Percentiles rank a stretch among this genome's conserved stretches.
These are phyloP conservation scores for Eulemur mongoz DNA, from an alignment of 2,797 vertebrate genomes.

Conservation along the genomic window DNA sequence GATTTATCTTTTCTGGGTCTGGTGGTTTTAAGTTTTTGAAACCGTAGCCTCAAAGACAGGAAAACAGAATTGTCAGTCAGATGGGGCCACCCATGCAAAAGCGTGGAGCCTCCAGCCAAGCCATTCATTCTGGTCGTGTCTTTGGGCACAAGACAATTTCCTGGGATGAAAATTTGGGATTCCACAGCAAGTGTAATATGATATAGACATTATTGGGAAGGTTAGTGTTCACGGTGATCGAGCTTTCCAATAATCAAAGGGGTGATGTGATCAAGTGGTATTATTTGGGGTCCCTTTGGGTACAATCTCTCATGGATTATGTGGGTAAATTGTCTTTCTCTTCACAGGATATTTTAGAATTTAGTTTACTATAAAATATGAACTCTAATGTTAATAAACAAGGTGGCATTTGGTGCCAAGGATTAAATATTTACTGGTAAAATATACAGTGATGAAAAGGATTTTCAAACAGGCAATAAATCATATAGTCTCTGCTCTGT, in stretches of 20 bases:
- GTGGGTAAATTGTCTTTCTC: slow-evolving; percentile 48
- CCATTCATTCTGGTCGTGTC: slow-evolving; percentile 44
- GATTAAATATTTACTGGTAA: slow-evolving; percentile 82
- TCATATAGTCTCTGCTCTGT: slow-evolving; percentile 62
- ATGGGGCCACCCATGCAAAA: slow-evolving; percentile 66
- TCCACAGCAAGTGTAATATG: slow-evolving; percentile 43
- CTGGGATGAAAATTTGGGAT: slow-evolving; percentile 19
- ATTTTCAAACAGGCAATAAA: slow-evolving; percentile 78
- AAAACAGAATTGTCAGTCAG: slow-evolving; percentile 35
- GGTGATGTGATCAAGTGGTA: neutral
- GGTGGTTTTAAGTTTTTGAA: slow-evolving; percentile 73
- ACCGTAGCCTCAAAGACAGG: slow-evolving; percentile 69
- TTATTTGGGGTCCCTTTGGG: neutral
- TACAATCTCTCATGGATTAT: neutral
- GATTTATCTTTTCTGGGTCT: slow-evolving; percentile 70
- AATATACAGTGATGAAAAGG: slow-evolving; percentile 78
- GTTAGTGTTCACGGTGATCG: slow-evolving; percentile 30
- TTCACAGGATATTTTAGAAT: slow-evolving; percentile 16
- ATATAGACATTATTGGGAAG: slow-evolving; percentile 36
- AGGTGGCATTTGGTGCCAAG: slow-evolving; percentile 74
- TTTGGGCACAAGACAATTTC: slow-evolving; percentile 31
- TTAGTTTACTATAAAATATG: slow-evolving; percentile 54
- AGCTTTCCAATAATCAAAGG: slow-evolving; percentile 40
- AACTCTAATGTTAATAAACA: slow-evolving; percentile 66
- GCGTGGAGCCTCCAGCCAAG: neutral